These are phyloP conservation scores for Machimus rusticus DNA, from an alignment of 2,888 invertebrate genomes.

Conservation along the genomic window DNA sequence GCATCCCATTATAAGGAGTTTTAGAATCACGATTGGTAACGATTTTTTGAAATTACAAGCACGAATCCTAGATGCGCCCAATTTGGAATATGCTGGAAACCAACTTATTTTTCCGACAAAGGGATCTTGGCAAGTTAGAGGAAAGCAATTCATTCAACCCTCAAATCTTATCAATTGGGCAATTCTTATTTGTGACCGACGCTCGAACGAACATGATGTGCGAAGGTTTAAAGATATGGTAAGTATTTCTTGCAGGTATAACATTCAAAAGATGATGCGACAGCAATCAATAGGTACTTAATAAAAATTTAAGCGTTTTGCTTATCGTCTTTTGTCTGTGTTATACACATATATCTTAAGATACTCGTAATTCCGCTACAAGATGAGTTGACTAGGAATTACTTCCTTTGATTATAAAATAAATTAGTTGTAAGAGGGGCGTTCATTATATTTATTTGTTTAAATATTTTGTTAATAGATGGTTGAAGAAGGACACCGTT, in stretches of 20 bases:
- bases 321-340: too few relatives aligned
- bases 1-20: conserved; percentile 72
- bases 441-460: neutral
- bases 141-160: conserved; percentile 55
- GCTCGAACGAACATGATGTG: conserved; percentile 50
- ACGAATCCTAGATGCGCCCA: conserved; percentile 80
- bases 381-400: too few relatives aligned
- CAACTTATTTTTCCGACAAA: conserved; percentile 50
- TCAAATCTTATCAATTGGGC: conserved; percentile 62
- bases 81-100: conserved; percentile 63
- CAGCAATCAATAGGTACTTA: too few relatives aligned
- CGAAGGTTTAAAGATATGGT: conserved; percentile 55
- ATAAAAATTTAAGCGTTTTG: too few relatives aligned
- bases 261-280: too few relatives aligned
- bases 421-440: neutral
- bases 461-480: conserved; percentile 46
- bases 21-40: conserved; percentile 79
- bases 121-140: conserved; percentile 63
- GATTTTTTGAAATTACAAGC: conserved; percentile 80
- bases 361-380: too few relatives aligned
- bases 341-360: too few relatives aligned
- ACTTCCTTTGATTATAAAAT: too few relatives aligned
- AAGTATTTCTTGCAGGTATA: conserved; percentile 38
- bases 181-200: conserved; percentile 60
- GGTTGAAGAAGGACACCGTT: conserved; percentile 33